Evolutionary conservation across 2,113 vertebrate species (phyloP).

Genomic region (Catharus fuscescens): DNA sequence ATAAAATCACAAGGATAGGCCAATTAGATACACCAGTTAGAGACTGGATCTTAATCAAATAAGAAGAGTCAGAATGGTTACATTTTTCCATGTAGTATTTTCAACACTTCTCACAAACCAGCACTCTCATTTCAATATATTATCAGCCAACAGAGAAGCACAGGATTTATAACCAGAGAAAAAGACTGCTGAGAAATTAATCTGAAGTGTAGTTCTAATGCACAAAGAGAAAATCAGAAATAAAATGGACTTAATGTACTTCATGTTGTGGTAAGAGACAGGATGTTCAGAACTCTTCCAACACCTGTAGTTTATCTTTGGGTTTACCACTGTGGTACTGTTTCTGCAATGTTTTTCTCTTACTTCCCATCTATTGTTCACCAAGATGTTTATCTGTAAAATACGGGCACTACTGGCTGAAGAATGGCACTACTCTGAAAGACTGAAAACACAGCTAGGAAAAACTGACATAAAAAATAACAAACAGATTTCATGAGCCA

Average conservation of each 20-base stretch:
- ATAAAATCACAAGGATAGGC: neutral
- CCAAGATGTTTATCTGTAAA: neutral
- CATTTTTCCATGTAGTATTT: neutral
- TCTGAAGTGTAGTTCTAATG: neutral
- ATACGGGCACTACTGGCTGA: neutral
- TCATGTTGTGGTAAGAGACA: neutral
- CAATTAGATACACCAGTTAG: neutral
- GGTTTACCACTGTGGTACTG: neutral
- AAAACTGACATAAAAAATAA: neutral
- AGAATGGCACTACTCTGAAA: neutral
- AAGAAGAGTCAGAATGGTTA: neutral
- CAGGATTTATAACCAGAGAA: neutral
- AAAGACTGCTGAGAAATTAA: neutral
- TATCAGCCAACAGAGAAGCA: neutral
- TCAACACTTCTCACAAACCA: neutral
- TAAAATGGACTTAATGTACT: neutral
- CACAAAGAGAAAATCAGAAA: neutral
- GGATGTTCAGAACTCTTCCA: neutral
- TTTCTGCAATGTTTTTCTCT: neutral
- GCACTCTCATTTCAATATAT: neutral
- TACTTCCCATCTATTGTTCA: neutral
- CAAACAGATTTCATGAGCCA: accelerated
- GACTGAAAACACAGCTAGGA: neutral
- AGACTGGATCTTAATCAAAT: neutral
- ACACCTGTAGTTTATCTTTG: neutral